These are phyloP conservation scores for Python bivittatus DNA, from an alignment of 2,113 vertebrate species.

Conservation along the genomic window DNA sequence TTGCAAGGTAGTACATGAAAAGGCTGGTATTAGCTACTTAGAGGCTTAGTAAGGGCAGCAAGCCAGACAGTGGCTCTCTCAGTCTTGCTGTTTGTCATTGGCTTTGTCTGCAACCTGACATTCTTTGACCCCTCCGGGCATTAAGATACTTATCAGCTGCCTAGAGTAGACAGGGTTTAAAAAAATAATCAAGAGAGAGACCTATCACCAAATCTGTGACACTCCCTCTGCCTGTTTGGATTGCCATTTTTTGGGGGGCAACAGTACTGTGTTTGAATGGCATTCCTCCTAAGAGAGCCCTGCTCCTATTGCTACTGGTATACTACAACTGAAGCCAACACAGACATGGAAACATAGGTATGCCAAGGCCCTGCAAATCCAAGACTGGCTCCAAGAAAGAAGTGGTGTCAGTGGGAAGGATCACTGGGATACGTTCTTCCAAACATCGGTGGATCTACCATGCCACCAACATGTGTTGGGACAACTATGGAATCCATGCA, in stretches of 20 bases:
- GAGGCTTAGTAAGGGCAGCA: background rate
- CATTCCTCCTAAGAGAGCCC: background rate
- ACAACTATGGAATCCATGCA: background rate
- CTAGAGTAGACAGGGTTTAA: background rate
- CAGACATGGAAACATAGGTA: background rate
- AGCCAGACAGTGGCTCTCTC: background rate
- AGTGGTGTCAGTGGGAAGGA: background rate
- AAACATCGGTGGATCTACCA: background rate
- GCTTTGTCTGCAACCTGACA: background rate
- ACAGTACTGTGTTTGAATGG: background rate
- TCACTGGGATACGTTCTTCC: background rate
- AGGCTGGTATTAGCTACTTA: background rate
- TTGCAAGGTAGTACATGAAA: conserved; percentile 1
- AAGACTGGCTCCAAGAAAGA: background rate
- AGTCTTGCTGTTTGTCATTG: background rate
- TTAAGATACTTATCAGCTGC: background rate
- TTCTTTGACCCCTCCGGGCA: background rate
- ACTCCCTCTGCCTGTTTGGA: background rate
- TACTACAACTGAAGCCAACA: background rate
- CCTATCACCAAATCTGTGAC: background rate
- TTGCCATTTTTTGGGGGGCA: conserved; percentile 12
- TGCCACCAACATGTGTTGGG: too few species aligned
- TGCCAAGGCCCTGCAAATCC: background rate
- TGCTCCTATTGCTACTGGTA: background rate
- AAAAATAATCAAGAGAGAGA: background rate